Evolutionary conservation across 2,888 invertebrate genomes (phyloP).

Genomic region (Therioaphis trifolii): DNA sequence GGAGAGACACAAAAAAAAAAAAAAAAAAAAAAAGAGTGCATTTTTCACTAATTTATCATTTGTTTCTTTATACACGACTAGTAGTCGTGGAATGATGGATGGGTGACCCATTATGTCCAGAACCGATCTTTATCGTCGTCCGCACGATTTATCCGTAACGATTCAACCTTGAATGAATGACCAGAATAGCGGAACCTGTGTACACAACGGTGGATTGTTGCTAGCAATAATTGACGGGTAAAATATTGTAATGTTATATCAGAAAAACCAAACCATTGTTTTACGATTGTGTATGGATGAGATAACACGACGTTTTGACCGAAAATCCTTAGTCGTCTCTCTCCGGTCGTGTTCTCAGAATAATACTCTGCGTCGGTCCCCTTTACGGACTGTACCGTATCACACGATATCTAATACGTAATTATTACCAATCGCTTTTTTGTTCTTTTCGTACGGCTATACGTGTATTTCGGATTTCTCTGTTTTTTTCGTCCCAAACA

Average conservation of each 20-base stretch:
- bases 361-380: background rate
- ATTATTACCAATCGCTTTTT: background rate
- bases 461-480: background rate
- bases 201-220: constrained; percentile 9
- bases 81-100: constrained; percentile 44
- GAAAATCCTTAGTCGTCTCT: background rate
- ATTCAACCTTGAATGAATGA: constrained; percentile 37
- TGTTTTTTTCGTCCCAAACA: constrained; percentile 4
- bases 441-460: background rate
- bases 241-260: background rate
- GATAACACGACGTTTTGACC: background rate
- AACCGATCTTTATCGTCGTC: constrained; percentile 47
- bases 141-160: constrained; percentile 38
- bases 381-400: background rate
- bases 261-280: constrained; percentile 27
- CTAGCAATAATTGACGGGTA: constrained; percentile 18
- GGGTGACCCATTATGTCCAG: constrained; percentile 37
- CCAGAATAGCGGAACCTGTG: constrained; percentile 18
- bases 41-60: constrained; percentile 43
- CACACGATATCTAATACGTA: background rate
- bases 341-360: background rate
- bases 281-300: background rate
- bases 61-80: constrained; percentile 12
- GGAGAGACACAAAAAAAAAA: too few relatives aligned
- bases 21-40: background rate